Conservation (phyloP, 2,888 invertebrate genomes). For the Eupithecia insigniata region DNA sequence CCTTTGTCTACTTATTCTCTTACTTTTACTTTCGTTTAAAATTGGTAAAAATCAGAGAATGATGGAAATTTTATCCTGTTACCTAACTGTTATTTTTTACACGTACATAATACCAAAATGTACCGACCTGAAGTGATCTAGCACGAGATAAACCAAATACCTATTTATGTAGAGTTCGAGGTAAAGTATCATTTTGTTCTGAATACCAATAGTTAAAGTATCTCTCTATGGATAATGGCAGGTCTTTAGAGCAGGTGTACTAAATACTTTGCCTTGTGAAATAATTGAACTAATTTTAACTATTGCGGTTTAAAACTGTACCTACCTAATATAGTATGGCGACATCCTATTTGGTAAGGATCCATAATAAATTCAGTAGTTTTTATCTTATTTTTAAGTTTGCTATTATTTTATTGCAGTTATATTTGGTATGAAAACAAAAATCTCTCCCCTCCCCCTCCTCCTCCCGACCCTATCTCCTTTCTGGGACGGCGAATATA, state of each 20-base stretch:
- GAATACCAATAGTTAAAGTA: slow-evolving; percentile 11
- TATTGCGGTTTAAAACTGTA: neutral
- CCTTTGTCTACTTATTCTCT: neutral
- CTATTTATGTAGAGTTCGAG: neutral
- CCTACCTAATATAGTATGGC: neutral
- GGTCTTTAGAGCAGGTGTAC: neutral
- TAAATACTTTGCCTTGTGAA: slow-evolving; percentile 10
- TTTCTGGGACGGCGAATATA: neutral
- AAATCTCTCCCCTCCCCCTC: no score
- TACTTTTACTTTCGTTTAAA: neutral
- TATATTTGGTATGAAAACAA: neutral
- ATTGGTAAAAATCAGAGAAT: neutral
- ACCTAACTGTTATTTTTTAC: neutral
- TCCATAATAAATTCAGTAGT: neutral
- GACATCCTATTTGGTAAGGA: neutral
- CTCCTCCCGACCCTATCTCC: no score
- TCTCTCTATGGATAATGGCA: slow-evolving; percentile 8
- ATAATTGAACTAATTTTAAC: neutral
- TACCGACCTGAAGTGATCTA: neutral
- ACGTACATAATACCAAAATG: neutral
- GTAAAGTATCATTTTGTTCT: slow-evolving; percentile 18
- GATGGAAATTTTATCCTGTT: neutral
- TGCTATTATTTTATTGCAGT: neutral
- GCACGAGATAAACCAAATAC: neutral
- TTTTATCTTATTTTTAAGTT: neutral